These are phyloP conservation scores for Rhopalosiphum padi DNA, from an alignment of 1,140 invertebrate species.

Conservation along the genomic window DNA sequence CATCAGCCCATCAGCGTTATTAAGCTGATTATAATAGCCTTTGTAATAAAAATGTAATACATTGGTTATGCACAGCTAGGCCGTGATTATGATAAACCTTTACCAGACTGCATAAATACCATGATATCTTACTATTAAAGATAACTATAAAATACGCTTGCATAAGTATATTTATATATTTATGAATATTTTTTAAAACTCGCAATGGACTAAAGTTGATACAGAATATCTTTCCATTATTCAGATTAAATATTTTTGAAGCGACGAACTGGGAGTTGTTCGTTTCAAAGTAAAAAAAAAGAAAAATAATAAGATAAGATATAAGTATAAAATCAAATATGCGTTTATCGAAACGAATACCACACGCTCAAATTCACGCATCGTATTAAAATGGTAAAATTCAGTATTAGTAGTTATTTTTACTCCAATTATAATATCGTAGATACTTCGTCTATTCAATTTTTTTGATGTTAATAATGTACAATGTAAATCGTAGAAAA, in stretches of 20 bases:
- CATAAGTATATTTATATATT: not conserved
- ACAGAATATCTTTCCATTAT: not conserved
- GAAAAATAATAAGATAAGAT: not conserved
- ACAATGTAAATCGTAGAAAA: not conserved
- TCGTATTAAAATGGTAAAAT: not conserved
- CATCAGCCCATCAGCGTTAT: not conserved
- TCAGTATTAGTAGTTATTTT: not conserved
- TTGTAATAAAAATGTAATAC: slow-evolving; percentile 8
- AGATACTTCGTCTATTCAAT: not conserved
- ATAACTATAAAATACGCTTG: not conserved
- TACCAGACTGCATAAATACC: not conserved
- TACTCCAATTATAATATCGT: not conserved
- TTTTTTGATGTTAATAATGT: not conserved
- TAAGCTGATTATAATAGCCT: slow-evolving; percentile 22
- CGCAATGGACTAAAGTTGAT: not conserved
- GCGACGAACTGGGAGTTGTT: not conserved
- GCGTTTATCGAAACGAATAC: not conserved
- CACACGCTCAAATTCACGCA: too few relatives aligned
- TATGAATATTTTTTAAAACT: not conserved
- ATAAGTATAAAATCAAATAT: not conserved
- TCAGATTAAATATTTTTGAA: not conserved
- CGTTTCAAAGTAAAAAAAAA: not conserved
- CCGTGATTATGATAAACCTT: not conserved
- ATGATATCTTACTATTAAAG: not conserved
- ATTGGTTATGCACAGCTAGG: slow-evolving; percentile 4